phyloP scores from a whole-genome alignment of 1,140 invertebrate genomes.

The Schlechtendalia chinensis region DNA sequence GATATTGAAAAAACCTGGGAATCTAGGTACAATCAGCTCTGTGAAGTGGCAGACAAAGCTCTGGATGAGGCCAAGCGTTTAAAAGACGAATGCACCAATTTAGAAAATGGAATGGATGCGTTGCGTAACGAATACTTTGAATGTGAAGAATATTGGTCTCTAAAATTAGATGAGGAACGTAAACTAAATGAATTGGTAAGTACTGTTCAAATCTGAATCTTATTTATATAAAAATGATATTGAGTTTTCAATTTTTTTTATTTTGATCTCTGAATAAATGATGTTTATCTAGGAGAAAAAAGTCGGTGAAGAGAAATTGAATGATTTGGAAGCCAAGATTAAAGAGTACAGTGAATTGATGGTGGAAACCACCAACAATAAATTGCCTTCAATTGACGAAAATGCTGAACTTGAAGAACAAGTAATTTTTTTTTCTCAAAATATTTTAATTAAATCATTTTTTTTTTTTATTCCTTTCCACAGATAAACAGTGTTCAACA shows the following conservation, averaged over 20 bases:
- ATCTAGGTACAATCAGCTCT: constrained; percentile 16
- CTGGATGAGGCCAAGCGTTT: constrained; percentile 55
- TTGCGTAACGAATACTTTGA: constrained; percentile 74
- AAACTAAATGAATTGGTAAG: constrained; percentile 65
- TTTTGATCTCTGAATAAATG: neutral
- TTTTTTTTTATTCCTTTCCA: neutral
- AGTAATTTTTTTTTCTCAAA: constrained; percentile 53
- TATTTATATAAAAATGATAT: neutral
- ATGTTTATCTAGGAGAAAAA: constrained; percentile 64
- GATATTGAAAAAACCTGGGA: constrained; percentile 19
- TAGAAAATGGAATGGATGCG: constrained; percentile 71
- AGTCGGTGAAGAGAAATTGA: constrained; percentile 73
- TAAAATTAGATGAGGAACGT: constrained; percentile 75
- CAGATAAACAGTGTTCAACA: constrained; percentile 42
- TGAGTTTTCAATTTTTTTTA: neutral
- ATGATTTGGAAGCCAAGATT: constrained; percentile 71
- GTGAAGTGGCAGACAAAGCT: constrained; percentile 39
- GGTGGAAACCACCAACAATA: constrained; percentile 57
- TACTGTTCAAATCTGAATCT: neutral
- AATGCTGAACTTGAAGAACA: constrained; percentile 70
- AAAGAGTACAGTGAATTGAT: constrained; percentile 78
- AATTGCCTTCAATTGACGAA: constrained; percentile 75
- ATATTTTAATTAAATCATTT: neutral
- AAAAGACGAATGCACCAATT: constrained; percentile 63
- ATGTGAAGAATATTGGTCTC: constrained; percentile 81